A percentile compares a stretch with the other conserved stretches of the same genome.
These are phyloP conservation scores for Neopipo cinnamomea DNA, from an alignment of 2,113 vertebrate genomes.

Conservation along the genomic window DNA sequence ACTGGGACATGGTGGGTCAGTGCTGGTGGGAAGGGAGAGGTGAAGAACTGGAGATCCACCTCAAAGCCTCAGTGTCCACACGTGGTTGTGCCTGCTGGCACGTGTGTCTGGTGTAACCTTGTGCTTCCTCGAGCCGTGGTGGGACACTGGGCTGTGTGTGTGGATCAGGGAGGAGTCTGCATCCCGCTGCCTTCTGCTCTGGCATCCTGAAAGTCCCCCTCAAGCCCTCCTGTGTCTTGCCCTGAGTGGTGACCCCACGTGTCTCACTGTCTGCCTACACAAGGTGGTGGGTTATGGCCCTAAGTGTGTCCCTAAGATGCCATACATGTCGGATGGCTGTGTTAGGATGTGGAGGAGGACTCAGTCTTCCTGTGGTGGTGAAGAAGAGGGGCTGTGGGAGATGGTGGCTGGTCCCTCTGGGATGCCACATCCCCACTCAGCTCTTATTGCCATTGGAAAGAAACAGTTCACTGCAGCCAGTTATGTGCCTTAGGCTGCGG, in stretches of 20 bases:
- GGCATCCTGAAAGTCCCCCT: background rate
- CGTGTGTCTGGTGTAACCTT: background rate
- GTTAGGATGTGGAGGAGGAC: fast-evolving
- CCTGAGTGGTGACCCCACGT: fast-evolving
- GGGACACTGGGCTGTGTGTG: background rate
- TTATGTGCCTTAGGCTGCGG: background rate
- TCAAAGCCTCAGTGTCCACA: fast-evolving
- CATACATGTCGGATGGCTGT: fast-evolving
- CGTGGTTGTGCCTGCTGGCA: background rate
- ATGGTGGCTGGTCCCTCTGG: background rate
- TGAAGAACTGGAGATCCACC: background rate
- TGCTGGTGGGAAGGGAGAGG: background rate
- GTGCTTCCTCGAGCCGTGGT: fast-evolving
- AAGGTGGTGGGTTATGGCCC: background rate
- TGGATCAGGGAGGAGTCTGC: background rate
- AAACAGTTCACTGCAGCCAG: background rate
- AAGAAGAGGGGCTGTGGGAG: background rate
- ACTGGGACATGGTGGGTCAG: background rate
- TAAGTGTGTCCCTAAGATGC: background rate
- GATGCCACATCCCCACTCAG: background rate
- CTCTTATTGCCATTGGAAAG: background rate
- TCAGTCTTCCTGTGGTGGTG: fast-evolving
- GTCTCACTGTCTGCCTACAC: fast-evolving
- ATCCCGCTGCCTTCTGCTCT: background rate
- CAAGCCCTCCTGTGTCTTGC: background rate